Base-by-base conservation (phyloP, 2,888 invertebrate genomes). In the Pyrrhosoma nymphula region DNA sequence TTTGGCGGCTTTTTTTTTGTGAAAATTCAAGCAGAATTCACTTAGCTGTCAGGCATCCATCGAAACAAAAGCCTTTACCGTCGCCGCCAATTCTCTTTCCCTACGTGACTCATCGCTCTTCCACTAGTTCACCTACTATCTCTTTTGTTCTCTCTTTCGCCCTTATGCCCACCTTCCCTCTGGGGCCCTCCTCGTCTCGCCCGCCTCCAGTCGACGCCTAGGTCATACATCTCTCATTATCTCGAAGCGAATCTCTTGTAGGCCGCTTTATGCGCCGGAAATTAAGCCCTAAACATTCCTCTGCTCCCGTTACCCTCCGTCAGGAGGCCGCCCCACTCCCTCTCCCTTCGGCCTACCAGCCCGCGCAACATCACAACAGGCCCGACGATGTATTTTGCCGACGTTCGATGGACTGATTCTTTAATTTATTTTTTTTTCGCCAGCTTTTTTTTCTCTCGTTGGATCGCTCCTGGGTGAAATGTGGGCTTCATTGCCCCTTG, bases 181-280 rank as follows among this genome's bases (percentile, higher is more conserved):
- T 20, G 63, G n/a, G n/a, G n/a, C n/a, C n/a, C n/a, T 20, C 88
- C 47, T 35, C 39, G 8, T 0, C 88, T 47, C 35, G 26, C 26
- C 39, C 88, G 39, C 20, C 47, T 88, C 88, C 23, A 69, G 69
- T 69, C 20, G 6, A 60, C 60, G 88, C 39, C 39, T 23, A 88
- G 88, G 47, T 18, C 88, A 88, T 39, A 88, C 88, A 88, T 88
- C 88, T 88, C 91, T 39, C 91, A 91, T 91, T 63, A 91, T 39
- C 35, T 91, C 91, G 69, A 69, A 69, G 69, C 69, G 26, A 26
- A 69, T 69, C 69, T 69, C 69, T 69, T 26, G 26, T 69, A 69
- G 69, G 69, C 69, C n/a, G 26, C 63, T 91, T 91, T 91, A 91
- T 63, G 35, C 60, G 39, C 91, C 91, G 91, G 91, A 63, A 91